Percentiles rank a stretch among this genome's conserved stretches.
Evolutionary conservation across 1,140 invertebrate genomes (phyloP).

Genomic region (Eufriesea mexicana): DNA sequence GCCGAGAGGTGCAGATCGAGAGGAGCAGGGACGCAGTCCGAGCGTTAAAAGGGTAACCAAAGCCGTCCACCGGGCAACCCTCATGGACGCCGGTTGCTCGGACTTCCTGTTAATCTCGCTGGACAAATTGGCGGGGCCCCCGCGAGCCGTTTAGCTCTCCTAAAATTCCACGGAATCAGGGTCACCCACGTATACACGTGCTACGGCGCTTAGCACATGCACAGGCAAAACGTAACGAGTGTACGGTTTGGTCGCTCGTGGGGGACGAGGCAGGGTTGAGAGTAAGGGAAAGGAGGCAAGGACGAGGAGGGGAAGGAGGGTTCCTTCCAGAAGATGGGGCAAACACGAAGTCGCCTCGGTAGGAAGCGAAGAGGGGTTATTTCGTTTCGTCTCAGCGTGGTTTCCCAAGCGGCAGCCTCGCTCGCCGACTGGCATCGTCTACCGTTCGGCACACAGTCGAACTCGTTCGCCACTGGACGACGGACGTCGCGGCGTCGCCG

Average conservation of each 20-base stretch:
- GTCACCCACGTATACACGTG: slow-evolving; percentile 28
- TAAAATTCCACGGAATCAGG: slow-evolving; percentile 26
- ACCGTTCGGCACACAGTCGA: slow-evolving; percentile 75
- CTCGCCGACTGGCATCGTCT: slow-evolving; percentile 52
- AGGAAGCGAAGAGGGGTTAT: slow-evolving; percentile 66
- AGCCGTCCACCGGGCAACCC: neutral
- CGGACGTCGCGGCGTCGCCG: slow-evolving; percentile 67
- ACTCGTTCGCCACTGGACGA: slow-evolving; percentile 74
- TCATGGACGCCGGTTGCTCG: neutral
- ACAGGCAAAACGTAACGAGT: slow-evolving; percentile 32
- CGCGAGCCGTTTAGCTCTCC: neutral
- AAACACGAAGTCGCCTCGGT: slow-evolving; percentile 58
- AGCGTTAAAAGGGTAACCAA: neutral
- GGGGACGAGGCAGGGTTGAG: slow-evolving; percentile 30
- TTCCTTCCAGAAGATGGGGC: slow-evolving; percentile 59
- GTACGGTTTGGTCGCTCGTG: slow-evolving; percentile 23
- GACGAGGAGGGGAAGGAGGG: slow-evolving; percentile 33
- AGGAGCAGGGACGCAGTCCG: too few species aligned
- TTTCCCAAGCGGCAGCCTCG: slow-evolving; percentile 61
- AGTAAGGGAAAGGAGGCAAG: slow-evolving; percentile 36
- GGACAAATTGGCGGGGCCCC: neutral
- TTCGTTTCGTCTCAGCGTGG: slow-evolving; percentile 63
- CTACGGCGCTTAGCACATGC: neutral
- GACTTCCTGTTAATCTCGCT: neutral
- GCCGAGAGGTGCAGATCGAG: too few species aligned